These are phyloP conservation scores for Aepyceros melampus DNA, from an alignment of 2,113 vertebrate genomes.

Conservation along the genomic window DNA sequence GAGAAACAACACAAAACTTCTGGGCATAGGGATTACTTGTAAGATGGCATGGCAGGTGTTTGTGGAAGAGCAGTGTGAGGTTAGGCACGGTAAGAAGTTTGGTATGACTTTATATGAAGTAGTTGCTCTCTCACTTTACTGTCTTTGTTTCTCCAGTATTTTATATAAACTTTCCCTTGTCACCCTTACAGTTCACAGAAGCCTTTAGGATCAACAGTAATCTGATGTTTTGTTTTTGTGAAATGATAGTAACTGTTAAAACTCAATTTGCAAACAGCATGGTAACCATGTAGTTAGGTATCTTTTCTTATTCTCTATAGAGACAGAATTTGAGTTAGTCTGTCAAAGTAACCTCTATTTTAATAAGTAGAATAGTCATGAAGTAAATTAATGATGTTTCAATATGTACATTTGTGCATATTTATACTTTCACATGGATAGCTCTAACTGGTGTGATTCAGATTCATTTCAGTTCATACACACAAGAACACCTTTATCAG, in stretches of 20 bases:
- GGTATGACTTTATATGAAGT: background rate
- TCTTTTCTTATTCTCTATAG: background rate
- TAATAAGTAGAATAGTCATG: background rate
- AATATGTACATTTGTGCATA: background rate
- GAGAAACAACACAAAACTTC: background rate
- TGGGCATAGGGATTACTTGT: background rate
- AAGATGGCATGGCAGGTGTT: background rate
- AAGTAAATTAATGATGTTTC: slow-evolving; percentile 19
- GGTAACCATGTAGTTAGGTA: background rate
- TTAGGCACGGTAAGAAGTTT: too few species aligned
- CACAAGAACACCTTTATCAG: slow-evolving; percentile 52
- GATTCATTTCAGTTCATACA: slow-evolving; percentile 4
- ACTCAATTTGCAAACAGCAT: background rate
- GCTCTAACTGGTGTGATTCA: background rate
- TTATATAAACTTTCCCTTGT: background rate
- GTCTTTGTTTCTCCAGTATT: background rate
- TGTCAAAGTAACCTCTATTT: background rate
- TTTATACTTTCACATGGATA: slow-evolving; percentile 10
- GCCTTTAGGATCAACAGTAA: background rate
- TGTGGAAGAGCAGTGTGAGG: too few species aligned
- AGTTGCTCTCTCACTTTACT: background rate
- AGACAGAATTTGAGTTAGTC: background rate
- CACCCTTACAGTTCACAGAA: background rate
- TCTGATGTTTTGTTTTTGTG: background rate
- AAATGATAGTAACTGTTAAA: slow-evolving; percentile 18